Conservation (phyloP, 1,140 invertebrate species). For the Radopholus similis region DNA sequence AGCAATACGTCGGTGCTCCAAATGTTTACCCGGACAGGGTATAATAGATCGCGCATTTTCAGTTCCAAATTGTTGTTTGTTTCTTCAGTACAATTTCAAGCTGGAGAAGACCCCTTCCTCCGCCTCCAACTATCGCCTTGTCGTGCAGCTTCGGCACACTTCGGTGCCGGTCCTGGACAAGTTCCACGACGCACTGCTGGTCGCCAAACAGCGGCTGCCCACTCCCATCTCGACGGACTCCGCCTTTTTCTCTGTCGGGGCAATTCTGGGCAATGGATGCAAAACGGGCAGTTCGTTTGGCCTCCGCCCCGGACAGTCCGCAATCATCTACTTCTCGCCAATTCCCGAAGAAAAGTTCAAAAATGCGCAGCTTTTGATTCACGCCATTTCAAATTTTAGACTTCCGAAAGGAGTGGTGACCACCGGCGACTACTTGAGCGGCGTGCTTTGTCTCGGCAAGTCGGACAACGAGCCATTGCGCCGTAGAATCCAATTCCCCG, state of each 20-base stretch:
- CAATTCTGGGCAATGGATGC: slow-evolving; percentile 68
- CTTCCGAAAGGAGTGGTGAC: slow-evolving; percentile 65
- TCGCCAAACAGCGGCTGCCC: slow-evolving; percentile 74
- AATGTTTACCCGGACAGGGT: slow-evolving; percentile 24
- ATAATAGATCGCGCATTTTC: not conserved
- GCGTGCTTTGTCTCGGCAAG: slow-evolving; percentile 62
- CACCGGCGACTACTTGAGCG: slow-evolving; percentile 71
- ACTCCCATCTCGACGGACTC: slow-evolving; percentile 72
- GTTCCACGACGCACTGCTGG: slow-evolving; percentile 69
- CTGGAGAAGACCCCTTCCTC: slow-evolving; percentile 87
- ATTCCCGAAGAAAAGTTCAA: slow-evolving; percentile 72
- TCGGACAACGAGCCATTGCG: slow-evolving; percentile 6
- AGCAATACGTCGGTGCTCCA: slow-evolving; percentile 71
- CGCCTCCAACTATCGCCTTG: slow-evolving; percentile 65
- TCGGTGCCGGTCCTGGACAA: slow-evolving; percentile 75
- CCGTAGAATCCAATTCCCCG: slow-evolving; percentile 20
- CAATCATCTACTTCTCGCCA: slow-evolving; percentile 74
- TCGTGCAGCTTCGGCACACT: slow-evolving; percentile 82
- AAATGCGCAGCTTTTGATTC: not conserved
- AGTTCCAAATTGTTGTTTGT: not conserved
- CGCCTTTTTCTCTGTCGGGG: slow-evolving; percentile 67
- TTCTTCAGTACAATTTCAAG: slow-evolving; percentile 75
- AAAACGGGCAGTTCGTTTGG: slow-evolving; percentile 70
- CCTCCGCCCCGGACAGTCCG: slow-evolving; percentile 67
- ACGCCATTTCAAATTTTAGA: slow-evolving; percentile 17